phyloP scores from a whole-genome alignment of 1,140 invertebrate species.

The Centruroides vittatus region DNA sequence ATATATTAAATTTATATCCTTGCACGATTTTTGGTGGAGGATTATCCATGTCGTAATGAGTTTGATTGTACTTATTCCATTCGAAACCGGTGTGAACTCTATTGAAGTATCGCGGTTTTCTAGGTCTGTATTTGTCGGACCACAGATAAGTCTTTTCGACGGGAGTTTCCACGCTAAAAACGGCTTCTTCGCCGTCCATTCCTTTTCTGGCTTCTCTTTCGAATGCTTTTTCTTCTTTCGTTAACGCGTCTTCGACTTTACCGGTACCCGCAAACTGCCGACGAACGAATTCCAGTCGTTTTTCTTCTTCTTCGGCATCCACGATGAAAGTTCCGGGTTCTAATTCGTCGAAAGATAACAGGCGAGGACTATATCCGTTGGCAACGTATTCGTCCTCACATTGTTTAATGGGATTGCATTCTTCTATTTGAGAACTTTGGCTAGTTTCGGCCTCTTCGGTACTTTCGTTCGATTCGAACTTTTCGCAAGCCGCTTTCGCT shows the following conservation, averaged over 20 bases:
- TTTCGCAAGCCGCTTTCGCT: too few species aligned
- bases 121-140: constrained; percentile 94
- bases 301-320: constrained; percentile 59
- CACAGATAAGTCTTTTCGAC: constrained; percentile 77
- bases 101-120: constrained; percentile 97
- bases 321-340: constrained; percentile 70
- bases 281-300: constrained; percentile 53
- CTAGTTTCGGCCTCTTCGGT: too few species aligned
- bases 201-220: constrained; percentile 67
- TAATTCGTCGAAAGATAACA: constrained; percentile 47
- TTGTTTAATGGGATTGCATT: background rate
- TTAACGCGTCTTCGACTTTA: constrained; percentile 11
- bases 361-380: constrained; percentile 70
- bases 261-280: constrained; percentile 20
- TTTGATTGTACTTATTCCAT: constrained; percentile 99
- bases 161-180: constrained; percentile 74
- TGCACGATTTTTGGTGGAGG: constrained; percentile 99
- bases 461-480: too few species aligned
- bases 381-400: constrained; percentile 46
- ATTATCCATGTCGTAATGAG: constrained; percentile 99
- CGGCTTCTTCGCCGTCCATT: constrained; percentile 69
- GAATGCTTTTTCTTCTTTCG: constrained; percentile 39
- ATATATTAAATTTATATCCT: constrained; percentile 98
- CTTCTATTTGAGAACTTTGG: too few species aligned
- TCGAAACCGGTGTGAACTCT: constrained; percentile 82